These are phyloP conservation scores for Dendroctonus valens DNA, from an alignment of 1,140 invertebrate species.

Conservation along the genomic window DNA sequence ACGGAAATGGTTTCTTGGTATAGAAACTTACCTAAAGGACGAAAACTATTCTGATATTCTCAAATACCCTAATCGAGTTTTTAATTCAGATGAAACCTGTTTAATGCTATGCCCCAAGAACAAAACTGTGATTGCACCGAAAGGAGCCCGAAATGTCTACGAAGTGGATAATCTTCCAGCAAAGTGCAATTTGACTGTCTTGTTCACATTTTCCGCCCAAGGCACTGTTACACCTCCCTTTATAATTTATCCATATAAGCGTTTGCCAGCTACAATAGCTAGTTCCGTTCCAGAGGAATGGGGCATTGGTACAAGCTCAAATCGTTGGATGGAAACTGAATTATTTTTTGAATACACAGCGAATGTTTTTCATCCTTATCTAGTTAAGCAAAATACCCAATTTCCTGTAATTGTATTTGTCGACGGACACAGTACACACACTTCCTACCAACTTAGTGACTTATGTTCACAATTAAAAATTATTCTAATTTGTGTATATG, in stretches of 20 bases:
- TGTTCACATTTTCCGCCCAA: slow-evolving; percentile 37
- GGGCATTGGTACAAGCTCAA: slow-evolving; percentile 44
- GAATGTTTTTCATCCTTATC: slow-evolving; percentile 45
- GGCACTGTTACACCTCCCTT: slow-evolving; percentile 35
- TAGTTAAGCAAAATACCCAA: slow-evolving; percentile 35
- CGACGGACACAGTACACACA: slow-evolving; percentile 47
- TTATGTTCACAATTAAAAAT: slow-evolving; percentile 45
- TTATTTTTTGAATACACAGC: slow-evolving; percentile 49
- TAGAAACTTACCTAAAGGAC: slow-evolving; percentile 41
- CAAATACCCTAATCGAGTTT: slow-evolving; percentile 40
- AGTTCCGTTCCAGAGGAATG: slow-evolving; percentile 42
- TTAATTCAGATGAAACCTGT: slow-evolving; percentile 47
- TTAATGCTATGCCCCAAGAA: slow-evolving; percentile 42
- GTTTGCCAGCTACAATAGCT: slow-evolving; percentile 38
- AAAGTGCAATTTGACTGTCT: slow-evolving; percentile 41
- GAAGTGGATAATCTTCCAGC: slow-evolving; percentile 36
- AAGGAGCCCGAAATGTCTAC: slow-evolving; percentile 41
- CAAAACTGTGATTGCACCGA: slow-evolving; percentile 38
- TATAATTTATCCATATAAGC: slow-evolving; percentile 41
- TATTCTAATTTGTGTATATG: slow-evolving; percentile 42
- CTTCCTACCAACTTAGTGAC: slow-evolving; percentile 38
- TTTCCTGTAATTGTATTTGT: slow-evolving; percentile 48
- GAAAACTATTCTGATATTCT: slow-evolving; percentile 33
- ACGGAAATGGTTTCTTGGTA: slow-evolving; percentile 46
- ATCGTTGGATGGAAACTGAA: slow-evolving; percentile 49